A percentile compares a stretch with the other conserved stretches of the same genome.
These are phyloP conservation scores for Notothenia coriiceps DNA, from an alignment of 2,113 vertebrate genomes.

Conservation along the genomic window DNA sequence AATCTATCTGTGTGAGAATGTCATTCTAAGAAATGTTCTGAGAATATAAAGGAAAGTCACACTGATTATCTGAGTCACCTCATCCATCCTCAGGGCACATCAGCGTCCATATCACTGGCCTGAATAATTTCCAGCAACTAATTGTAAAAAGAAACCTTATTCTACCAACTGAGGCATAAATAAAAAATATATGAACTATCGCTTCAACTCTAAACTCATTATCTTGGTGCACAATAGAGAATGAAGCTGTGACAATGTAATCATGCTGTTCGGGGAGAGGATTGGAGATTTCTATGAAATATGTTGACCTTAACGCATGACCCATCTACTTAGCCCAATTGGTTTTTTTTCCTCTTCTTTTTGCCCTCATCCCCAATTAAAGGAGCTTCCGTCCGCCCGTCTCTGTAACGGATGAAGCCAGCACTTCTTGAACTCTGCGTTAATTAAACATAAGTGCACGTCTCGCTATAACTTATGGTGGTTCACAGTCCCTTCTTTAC, in stretches of 20 bases:
- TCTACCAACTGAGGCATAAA: conserved; percentile 35
- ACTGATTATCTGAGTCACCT: conserved; percentile 34
- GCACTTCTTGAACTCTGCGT: conserved; percentile 72
- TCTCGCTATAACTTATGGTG: conserved; percentile 57
- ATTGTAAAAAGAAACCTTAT: conserved; percentile 28
- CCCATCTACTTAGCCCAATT: conserved; percentile 69
- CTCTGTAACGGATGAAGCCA: conserved; percentile 67
- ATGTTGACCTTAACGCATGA: conserved; percentile 74
- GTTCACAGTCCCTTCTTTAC: conserved; percentile 35
- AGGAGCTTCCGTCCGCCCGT: conserved; percentile 60
- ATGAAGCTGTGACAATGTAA: conserved; percentile 75
- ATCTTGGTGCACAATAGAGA: conserved; percentile 67
- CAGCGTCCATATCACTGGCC: neutral
- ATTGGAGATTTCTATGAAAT: conserved; percentile 67
- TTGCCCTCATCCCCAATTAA: conserved; percentile 75
- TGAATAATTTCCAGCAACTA: conserved; percentile 25
- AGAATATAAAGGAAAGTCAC: conserved; percentile 13
- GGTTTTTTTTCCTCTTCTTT: conserved; percentile 33
- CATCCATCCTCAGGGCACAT: conserved; percentile 43
- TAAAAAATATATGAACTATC: conserved; percentile 58
- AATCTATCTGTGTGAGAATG: too few species aligned
- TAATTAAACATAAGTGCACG: conserved; percentile 81
- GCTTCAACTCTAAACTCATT: conserved; percentile 71
- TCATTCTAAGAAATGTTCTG: neutral
- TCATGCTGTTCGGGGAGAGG: conserved; percentile 47